Base-by-base conservation (phyloP, 2,113 vertebrate species). In the Calidris pugnax region DNA sequence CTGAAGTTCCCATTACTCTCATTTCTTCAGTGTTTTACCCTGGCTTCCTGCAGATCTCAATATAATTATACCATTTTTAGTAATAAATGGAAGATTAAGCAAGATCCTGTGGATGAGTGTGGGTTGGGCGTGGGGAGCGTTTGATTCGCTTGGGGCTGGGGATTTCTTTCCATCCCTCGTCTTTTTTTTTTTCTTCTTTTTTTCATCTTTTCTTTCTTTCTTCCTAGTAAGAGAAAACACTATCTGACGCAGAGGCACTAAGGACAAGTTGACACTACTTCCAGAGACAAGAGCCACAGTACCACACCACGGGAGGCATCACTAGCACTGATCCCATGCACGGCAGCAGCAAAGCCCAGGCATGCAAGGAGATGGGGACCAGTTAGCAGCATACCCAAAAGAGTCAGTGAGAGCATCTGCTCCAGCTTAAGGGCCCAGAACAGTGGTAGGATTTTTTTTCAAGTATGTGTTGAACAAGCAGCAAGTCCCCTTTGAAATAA, bases 301-400 rank as follows among this genome's bases (percentile, higher is more conserved):
- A 72, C 13, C 7, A 26, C 11, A 33, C 50, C 39, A 22, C 0
- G 0, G 67, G 45, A 56, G 3, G 11, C 39, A 48, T 21, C 5
- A 2, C 43, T n/a, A n/a, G 22, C 1, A 0, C 30, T 15, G 39
- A n/a, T 60, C 32, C 72, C 24, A 14, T 0, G 3, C 7, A 30
- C 1, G 1, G 37, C 23, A 55, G 43, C 30, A 43, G n/a, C 74
- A 55, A 45, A 77, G 8, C n/a, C 20, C 4, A 1, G 15, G 16
- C 30, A 3, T 1, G 5, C 14, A 20, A 53, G 24, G n/a, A 55
- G 21, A 41, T 2, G 2, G 13, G 10, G 5, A 17, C 56, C 2
- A 0, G 8, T 2, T 7, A 28, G 22, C 28, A 80, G 39, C 10
- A 3, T 20, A 57, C 51, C 47, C 45, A 10, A 3, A 47, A 50